Percentiles rank a stretch among this genome's conserved stretches.
Evolutionary conservation across 1,140 invertebrate genomes (phyloP).

Genomic region (Drosophila lowei): DNA sequence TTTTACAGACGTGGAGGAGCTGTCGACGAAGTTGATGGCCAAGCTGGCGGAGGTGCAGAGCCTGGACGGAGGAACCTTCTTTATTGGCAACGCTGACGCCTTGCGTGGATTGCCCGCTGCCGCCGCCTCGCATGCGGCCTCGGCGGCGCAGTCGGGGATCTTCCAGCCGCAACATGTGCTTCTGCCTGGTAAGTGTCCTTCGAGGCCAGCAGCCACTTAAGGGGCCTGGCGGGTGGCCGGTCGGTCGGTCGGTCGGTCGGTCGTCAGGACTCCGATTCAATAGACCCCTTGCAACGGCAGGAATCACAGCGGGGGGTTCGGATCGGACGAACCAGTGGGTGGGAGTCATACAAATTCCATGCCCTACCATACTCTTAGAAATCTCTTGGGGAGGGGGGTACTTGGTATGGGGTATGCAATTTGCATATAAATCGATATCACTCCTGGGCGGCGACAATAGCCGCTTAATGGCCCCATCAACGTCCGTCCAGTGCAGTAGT

Average conservation of each 20-base stretch:
- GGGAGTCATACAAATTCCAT: too few relatives aligned
- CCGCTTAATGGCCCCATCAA: conserved; percentile 48
- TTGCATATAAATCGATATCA: conserved; percentile 56
- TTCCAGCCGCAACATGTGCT: conserved; percentile 82
- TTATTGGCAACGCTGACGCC: conserved; percentile 80
- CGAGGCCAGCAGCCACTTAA: conserved; percentile 51
- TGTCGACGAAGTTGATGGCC: conserved; percentile 84
- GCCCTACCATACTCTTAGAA: background rate
- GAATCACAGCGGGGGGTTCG: background rate
- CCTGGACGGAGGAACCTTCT: conserved; percentile 79
- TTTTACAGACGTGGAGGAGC: conserved; percentile 84
- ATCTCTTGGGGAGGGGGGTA: background rate
- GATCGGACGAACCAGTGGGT: background rate
- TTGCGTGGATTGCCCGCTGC: conserved; percentile 56
- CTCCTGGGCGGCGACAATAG: conserved; percentile 59
- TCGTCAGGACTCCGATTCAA: background rate
- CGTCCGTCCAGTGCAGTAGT: too few relatives aligned
- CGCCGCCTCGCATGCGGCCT: conserved; percentile 30
- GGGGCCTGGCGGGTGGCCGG: conserved; percentile 12
- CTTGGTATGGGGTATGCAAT: background rate
- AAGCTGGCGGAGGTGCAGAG: conserved; percentile 82
- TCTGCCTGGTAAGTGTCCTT: conserved; percentile 75
- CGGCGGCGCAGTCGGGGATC: conserved; percentile 57
- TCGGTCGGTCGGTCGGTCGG: background rate
- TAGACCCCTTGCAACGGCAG: too few relatives aligned